Evolutionary conservation across 2,888 invertebrate species (phyloP).

Genomic region (Aspidapion aeneum): DNA sequence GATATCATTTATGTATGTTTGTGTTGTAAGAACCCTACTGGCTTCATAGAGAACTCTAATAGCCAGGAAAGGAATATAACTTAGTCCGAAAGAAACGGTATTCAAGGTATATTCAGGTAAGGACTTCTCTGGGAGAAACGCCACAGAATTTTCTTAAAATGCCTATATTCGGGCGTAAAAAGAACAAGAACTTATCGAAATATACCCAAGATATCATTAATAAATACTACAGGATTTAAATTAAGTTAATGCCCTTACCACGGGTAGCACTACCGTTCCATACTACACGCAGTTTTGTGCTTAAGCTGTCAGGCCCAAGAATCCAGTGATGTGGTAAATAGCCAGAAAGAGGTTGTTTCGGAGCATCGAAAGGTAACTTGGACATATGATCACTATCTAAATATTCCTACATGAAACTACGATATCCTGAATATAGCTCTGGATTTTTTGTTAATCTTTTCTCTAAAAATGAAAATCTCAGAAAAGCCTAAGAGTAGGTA

Average conservation of each 20-base stretch:
- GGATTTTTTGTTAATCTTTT: conserved; percentile 8
- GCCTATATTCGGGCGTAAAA: neutral
- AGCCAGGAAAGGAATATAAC: conserved; percentile 4
- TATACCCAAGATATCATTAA: conserved; percentile 9
- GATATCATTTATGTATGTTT: conserved; percentile 8
- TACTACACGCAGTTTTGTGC: conserved; percentile 17
- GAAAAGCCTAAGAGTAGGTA: too few relatives aligned
- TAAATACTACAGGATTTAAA: conserved; percentile 6
- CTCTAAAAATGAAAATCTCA: conserved; percentile 6
- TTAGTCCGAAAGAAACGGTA: conserved; percentile 11
- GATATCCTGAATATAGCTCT: too few relatives aligned
- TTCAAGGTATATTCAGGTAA: conserved; percentile 6
- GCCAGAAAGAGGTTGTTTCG: neutral
- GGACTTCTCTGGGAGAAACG: conserved; percentile 6
- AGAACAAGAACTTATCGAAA: conserved; percentile 10
- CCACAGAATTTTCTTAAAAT: conserved; percentile 12
- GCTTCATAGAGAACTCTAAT: conserved; percentile 6
- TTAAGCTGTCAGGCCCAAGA: conserved; percentile 12
- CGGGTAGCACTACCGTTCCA: conserved; percentile 8
- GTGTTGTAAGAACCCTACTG: neutral
- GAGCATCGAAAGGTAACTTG: neutral
- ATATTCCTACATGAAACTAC: too few relatives aligned
- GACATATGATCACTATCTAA: too few relatives aligned
- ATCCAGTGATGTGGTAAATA: conserved; percentile 21
- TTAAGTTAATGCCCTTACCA: conserved; percentile 1